phyloP scores from a whole-genome alignment of 2,888 invertebrate species.

The Pachydiplax longipennis region DNA sequence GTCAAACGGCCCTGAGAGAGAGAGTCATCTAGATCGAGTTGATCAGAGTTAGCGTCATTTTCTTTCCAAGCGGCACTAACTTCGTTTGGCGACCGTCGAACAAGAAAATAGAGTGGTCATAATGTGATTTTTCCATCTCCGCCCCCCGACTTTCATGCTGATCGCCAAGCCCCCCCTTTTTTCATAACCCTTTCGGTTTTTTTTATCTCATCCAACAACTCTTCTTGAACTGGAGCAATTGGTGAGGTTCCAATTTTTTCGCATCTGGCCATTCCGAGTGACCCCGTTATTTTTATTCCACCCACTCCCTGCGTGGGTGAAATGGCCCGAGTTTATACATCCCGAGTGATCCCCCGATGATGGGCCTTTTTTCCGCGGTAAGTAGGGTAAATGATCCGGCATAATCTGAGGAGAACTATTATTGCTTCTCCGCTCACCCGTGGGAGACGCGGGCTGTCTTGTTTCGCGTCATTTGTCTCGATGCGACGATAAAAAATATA shows the following conservation, averaged over 20 bases:
- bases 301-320: too few relatives aligned
- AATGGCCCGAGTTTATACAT: background rate
- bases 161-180: background rate
- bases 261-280: background rate
- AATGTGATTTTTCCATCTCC: background rate
- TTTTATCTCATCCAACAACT: background rate
- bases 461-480: background rate
- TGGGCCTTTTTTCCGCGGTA: background rate
- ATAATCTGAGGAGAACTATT: background rate
- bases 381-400: background rate
- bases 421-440: background rate
- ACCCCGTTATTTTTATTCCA: background rate
- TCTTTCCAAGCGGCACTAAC: background rate
- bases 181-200: background rate
- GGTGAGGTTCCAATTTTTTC: background rate
- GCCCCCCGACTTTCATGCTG: background rate
- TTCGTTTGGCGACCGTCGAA: background rate
- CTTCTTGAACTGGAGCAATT: background rate
- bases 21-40: background rate
- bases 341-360: background rate
- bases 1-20: background rate
- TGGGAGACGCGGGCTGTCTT: background rate
- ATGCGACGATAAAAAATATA: background rate
- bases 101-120: background rate
- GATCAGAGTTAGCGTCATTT: background rate